Evolutionary conservation across 2,888 invertebrate species (phyloP).

Genomic region (Campopleginae sp.): DNA sequence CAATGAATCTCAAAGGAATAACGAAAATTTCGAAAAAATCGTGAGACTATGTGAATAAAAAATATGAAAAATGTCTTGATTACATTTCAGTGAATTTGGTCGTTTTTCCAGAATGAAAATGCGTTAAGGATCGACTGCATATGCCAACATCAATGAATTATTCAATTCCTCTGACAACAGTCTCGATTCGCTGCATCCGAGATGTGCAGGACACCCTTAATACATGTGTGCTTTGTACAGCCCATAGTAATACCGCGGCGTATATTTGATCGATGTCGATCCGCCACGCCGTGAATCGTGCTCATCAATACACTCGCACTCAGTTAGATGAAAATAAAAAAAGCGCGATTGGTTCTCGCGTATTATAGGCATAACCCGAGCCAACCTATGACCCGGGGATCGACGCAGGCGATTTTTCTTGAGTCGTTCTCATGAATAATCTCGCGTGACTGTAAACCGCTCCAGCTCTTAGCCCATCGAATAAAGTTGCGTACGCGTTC

Average conservation of each 20-base stretch:
- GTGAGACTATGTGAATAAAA: too few relatives aligned
- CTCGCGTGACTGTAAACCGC: conserved; percentile 58
- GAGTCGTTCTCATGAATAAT: conserved; percentile 63
- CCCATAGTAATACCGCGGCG: conserved; percentile 22
- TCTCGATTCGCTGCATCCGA: too few relatives aligned
- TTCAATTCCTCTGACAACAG: too few relatives aligned
- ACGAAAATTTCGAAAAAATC: too few relatives aligned
- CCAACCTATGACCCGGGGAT: conserved; percentile 60
- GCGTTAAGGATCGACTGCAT: too few relatives aligned
- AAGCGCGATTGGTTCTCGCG: conserved; percentile 22
- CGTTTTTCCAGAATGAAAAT: too few relatives aligned
- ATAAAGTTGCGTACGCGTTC: conserved; percentile 34
- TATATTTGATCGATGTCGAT: conserved; percentile 74
- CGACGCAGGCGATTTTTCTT: conserved; percentile 62
- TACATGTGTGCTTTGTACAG: background rate
- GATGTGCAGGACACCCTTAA: conserved; percentile 5
- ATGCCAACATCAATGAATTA: too few relatives aligned
- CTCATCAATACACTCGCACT: conserved; percentile 65
- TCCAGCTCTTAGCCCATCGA: conserved; percentile 23
- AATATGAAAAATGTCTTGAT: too few relatives aligned
- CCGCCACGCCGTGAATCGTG: conserved; percentile 72
- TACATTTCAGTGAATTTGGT: too few relatives aligned
- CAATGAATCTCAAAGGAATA: too few relatives aligned
- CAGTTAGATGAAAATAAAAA: conserved; percentile 26
- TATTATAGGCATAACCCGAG: conserved; percentile 53